Evolutionary conservation across 2,797 vertebrate genomes (phyloP).

Genomic region (Anas georgica): DNA sequence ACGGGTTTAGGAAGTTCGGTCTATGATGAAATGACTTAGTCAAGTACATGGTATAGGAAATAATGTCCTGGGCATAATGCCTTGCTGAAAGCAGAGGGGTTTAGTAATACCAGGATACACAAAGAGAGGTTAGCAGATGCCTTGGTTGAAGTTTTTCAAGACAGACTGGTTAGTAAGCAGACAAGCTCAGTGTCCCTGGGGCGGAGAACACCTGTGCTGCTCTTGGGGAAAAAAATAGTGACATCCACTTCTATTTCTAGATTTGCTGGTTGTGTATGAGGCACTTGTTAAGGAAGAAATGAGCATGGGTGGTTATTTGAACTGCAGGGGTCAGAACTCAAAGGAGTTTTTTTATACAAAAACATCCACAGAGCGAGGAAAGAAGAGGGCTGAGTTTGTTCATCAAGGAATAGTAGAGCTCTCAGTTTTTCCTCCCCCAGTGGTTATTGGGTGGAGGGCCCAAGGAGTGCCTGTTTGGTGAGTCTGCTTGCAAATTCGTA

Average conservation of each 20-base stretch:
- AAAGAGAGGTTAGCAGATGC: background rate
- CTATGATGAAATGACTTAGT: background rate
- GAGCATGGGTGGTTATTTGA: background rate
- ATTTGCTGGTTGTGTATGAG: background rate
- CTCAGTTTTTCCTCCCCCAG: background rate
- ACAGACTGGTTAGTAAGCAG: background rate
- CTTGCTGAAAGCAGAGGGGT: background rate
- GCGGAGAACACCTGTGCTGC: background rate
- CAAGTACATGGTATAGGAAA: background rate
- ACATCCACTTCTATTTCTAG: constrained; percentile 21
- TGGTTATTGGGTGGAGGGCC: constrained; percentile 9
- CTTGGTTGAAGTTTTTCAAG: background rate
- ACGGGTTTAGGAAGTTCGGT: background rate
- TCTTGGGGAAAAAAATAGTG: background rate
- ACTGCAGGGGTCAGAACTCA: constrained; percentile 1
- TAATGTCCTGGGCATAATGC: background rate
- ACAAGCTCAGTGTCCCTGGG: background rate
- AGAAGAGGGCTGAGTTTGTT: background rate
- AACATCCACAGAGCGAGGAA: background rate
- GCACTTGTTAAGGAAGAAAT: constrained; percentile 19
- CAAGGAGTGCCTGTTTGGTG: background rate
- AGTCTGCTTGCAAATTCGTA: background rate
- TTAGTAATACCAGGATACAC: background rate
- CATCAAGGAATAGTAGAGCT: background rate
- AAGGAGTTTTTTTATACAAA: background rate